Evolutionary conservation across 2,888 invertebrate genomes (phyloP).

Genomic region (Thyatira batis): DNA sequence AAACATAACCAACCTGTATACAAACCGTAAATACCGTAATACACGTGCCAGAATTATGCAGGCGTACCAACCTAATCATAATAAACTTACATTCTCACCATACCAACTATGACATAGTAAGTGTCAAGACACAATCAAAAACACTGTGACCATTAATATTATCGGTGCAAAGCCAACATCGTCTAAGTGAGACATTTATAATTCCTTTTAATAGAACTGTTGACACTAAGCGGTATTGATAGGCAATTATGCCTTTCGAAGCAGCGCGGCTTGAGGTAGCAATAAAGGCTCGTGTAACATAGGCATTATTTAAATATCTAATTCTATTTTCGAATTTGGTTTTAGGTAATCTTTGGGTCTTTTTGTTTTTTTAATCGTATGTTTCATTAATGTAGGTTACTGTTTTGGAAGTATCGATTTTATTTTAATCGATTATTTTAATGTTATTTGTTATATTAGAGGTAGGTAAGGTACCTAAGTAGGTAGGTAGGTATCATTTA

Average conservation of each 20-base stretch:
- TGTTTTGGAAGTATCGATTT: too few relatives aligned
- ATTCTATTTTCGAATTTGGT: too few relatives aligned
- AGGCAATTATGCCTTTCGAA: constrained; percentile 15
- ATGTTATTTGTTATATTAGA: too few relatives aligned
- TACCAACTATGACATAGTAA: background rate
- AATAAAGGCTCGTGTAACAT: too few relatives aligned
- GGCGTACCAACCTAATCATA: background rate
- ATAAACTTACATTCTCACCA: background rate
- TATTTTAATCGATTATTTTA: too few relatives aligned
- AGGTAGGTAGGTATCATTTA: too few relatives aligned
- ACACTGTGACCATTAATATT: background rate
- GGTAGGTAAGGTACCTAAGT: too few relatives aligned
- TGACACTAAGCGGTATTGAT: constrained; percentile 23
- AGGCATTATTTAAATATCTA: too few relatives aligned
- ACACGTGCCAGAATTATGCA: background rate
- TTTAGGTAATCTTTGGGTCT: too few relatives aligned
- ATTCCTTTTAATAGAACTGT: constrained; percentile 18
- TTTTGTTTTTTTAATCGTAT: too few relatives aligned
- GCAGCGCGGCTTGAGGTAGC: background rate
- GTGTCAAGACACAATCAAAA: background rate
- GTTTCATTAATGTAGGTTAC: too few relatives aligned
- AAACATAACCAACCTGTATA: background rate
- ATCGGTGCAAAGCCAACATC: background rate
- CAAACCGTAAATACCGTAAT: too few relatives aligned
- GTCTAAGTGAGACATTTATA: background rate